Percentiles rank a stretch among this genome's conserved stretches.
Evolutionary conservation across 2,888 invertebrate species (phyloP).

Genomic region (Neoitamus cyanurus): DNA sequence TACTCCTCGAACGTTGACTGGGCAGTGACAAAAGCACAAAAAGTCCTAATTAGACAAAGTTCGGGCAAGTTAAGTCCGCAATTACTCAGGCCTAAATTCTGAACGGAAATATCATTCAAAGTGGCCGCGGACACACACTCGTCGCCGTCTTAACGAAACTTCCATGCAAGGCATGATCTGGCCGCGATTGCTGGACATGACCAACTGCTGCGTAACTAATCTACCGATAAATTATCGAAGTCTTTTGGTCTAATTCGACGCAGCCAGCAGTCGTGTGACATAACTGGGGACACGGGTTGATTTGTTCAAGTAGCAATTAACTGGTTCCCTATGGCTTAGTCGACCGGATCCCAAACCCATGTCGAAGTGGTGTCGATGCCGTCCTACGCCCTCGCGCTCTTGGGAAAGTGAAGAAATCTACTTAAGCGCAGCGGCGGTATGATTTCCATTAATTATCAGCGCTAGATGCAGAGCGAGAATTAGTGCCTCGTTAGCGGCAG

Average conservation of each 20-base stretch:
- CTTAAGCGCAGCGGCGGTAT: background rate
- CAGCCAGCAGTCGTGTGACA: background rate
- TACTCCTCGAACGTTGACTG: background rate
- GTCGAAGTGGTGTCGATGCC: background rate
- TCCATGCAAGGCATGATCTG: background rate
- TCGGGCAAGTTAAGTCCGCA: background rate
- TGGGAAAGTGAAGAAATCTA: background rate
- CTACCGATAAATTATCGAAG: constrained; percentile 17
- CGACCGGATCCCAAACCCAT: background rate
- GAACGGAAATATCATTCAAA: constrained; percentile 17
- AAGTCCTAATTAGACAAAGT: constrained; percentile 8
- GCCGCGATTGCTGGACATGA: background rate
- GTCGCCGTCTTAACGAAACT: background rate
- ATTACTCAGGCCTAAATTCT: constrained; percentile 6
- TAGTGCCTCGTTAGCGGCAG: background rate
- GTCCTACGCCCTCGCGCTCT: background rate
- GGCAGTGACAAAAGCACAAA: background rate
- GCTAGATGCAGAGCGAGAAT: background rate
- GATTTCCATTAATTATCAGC: background rate
- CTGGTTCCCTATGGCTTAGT: background rate
- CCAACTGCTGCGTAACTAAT: constrained; percentile 25
- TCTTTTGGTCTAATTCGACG: constrained; percentile 13
- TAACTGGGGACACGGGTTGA: background rate
- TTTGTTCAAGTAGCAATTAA: constrained; percentile 4
- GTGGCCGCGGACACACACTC: background rate